Percentiles rank a stretch among this genome's conserved stretches.
These are phyloP conservation scores for Sarotherodon lohbergeri DNA, from an alignment of 2,113 vertebrate genomes.

Conservation along the genomic window DNA sequence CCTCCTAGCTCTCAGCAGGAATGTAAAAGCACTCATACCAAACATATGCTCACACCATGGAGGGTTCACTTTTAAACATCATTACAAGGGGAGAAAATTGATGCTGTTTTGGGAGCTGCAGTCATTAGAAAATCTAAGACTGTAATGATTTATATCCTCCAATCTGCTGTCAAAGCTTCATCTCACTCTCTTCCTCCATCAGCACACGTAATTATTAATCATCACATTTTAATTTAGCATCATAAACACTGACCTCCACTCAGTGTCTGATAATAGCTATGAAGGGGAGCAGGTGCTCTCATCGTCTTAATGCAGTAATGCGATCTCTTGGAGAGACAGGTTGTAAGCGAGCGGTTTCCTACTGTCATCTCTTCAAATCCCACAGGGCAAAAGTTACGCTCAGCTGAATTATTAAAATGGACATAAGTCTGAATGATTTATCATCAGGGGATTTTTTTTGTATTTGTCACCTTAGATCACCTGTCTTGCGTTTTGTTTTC, in stretches of 20 bases:
- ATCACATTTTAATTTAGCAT: conserved; percentile 34
- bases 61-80: background rate
- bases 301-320: conserved; percentile 60
- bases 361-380: conserved; percentile 17
- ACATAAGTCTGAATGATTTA: conserved; percentile 1
- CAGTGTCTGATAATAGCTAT: conserved; percentile 14
- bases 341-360: background rate
- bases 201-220: conserved; percentile 30
- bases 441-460: background rate
- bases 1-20: background rate
- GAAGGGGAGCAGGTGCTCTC: conserved; percentile 51
- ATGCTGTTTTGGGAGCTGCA: background rate
- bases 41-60: background rate
- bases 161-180: background rate
- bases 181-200: background rate
- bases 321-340: conserved; percentile 22
- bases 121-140: background rate
- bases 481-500: background rate
- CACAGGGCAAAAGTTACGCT: background rate
- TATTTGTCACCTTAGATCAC: background rate
- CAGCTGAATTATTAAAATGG: conserved; percentile 35
- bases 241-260: conserved; percentile 14
- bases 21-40: background rate
- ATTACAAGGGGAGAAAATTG: background rate
- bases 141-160: background rate